These are phyloP conservation scores for Natrix natrix DNA, from an alignment of 2,797 vertebrate species.

Conservation along the genomic window DNA sequence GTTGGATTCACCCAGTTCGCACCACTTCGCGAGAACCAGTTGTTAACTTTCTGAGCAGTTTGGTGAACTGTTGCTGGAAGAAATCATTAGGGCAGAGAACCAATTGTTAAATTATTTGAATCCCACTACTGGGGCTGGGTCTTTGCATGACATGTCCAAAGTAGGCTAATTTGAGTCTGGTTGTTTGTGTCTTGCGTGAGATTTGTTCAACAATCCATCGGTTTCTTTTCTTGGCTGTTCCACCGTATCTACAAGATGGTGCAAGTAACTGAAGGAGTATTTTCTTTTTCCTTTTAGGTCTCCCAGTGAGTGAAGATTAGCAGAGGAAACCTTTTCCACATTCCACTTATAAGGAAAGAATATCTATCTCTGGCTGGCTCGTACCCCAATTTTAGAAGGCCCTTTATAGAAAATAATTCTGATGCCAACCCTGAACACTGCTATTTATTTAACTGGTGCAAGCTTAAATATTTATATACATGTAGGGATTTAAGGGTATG, in stretches of 20 bases:
- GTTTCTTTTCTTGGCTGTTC: background rate
- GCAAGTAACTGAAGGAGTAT: background rate
- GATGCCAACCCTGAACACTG: background rate
- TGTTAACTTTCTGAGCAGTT: too few species aligned
- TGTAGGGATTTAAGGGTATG: background rate
- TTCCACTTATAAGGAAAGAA: background rate
- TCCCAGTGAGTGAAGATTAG: background rate
- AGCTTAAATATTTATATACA: background rate
- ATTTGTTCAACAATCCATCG: background rate
- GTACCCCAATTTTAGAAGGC: background rate
- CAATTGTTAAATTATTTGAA: too few species aligned
- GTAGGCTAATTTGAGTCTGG: background rate
- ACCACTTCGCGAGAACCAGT: too few species aligned
- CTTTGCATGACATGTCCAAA: background rate
- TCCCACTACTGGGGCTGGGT: background rate
- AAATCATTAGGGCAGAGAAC: too few species aligned
- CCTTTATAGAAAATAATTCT: background rate
- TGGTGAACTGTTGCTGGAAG: too few species aligned
- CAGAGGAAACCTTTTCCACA: background rate
- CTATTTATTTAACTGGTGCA: background rate
- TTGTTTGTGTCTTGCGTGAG: background rate
- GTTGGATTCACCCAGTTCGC: too few species aligned
- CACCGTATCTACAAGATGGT: background rate
- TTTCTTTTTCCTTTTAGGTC: background rate
- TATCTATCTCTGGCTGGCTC: background rate